These are phyloP conservation scores for Patella depressa DNA, from an alignment of 2,888 invertebrate genomes.

Conservation along the genomic window DNA sequence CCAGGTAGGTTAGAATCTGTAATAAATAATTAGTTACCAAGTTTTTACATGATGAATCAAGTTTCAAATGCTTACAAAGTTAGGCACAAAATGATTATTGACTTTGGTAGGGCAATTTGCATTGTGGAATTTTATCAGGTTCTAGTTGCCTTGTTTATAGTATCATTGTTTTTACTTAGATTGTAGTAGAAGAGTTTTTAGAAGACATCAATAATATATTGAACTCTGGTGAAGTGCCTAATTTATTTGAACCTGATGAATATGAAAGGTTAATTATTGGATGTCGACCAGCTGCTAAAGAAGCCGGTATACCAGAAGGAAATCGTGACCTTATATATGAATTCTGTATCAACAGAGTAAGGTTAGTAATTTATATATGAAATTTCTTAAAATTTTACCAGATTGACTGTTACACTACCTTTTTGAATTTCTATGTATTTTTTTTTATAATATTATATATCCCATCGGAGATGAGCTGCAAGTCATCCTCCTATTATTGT, in stretches of 20 bases:
- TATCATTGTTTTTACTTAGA: constrained; percentile 72
- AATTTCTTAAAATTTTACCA: background rate
- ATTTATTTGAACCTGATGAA: constrained; percentile 85
- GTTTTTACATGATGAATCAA: too few relatives aligned
- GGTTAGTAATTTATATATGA: constrained; percentile 47
- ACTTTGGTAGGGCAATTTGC: background rate
- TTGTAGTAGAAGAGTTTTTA: constrained; percentile 89
- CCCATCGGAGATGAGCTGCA: too few relatives aligned
- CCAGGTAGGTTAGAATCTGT: constrained; percentile 69
- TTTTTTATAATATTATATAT: too few relatives aligned
- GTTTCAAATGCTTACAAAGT: too few relatives aligned
- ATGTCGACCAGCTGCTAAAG: constrained; percentile 81
- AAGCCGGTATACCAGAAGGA: constrained; percentile 78
- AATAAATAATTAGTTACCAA: too few relatives aligned
- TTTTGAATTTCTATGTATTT: too few relatives aligned
- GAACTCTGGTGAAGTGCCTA: constrained; percentile 93
- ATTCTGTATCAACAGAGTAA: constrained; percentile 86
- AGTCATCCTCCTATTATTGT: too few relatives aligned
- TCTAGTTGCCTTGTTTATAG: too few relatives aligned
- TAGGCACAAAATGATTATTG: too few relatives aligned
- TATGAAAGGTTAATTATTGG: constrained; percentile 86
- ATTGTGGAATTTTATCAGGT: background rate
- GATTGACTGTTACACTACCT: too few relatives aligned
- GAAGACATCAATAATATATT: constrained; percentile 93
- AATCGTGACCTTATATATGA: constrained; percentile 86